Evolutionary conservation across 2,797 vertebrate genomes (phyloP), one percentile per base, ranked within the genome.

Genomic region (Neosilurus mollespiculum): DNA sequence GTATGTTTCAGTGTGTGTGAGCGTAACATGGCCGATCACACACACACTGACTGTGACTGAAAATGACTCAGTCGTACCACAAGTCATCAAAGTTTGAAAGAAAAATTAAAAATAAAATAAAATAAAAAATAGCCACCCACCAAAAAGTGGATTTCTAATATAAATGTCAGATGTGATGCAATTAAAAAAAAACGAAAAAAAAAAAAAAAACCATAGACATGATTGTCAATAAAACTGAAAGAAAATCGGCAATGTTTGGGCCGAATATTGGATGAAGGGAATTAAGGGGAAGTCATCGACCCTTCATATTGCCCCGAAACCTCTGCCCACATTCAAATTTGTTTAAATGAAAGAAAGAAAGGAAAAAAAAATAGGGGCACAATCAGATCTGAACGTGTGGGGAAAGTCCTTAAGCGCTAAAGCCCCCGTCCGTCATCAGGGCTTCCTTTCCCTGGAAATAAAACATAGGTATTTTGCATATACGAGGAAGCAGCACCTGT

Each of bases 401-500:
- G 61, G 70, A 62, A 43, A 78, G 79, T 83, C 67, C 78, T 78
- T 26, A 77, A 85, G 78, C 84, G 15, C 51, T 54, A 49, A 81
- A 34, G 51, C 14, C 58, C 58, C 58, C 76, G 14, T 71, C 82
- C 77, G 65, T 83, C 61, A 11, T 62, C 56, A 61, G 78, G 77
- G 76, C 87, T 86, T 86, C 86, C 81, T 87, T 90, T 89, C 90
- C 87, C 88, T 89, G 88, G 92, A 91, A 88, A 90, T 89, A 92
- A 93, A 93, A 91, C 87, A 93, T 91, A 92, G 91, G 92, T 94
- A 91, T 92, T 90, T 95, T 95, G 95, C 95, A 95, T 95, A 95
- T 95, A 94, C 93, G 91, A 92, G 90, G 92, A 91, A 94, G 94
- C 94, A 94, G 94, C 94, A 95, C 94, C 95, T 94, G 93, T 90